These are phyloP conservation scores for Ctenopoma multispine DNA, from an alignment of 2,797 vertebrate species.

Conservation along the genomic window DNA sequence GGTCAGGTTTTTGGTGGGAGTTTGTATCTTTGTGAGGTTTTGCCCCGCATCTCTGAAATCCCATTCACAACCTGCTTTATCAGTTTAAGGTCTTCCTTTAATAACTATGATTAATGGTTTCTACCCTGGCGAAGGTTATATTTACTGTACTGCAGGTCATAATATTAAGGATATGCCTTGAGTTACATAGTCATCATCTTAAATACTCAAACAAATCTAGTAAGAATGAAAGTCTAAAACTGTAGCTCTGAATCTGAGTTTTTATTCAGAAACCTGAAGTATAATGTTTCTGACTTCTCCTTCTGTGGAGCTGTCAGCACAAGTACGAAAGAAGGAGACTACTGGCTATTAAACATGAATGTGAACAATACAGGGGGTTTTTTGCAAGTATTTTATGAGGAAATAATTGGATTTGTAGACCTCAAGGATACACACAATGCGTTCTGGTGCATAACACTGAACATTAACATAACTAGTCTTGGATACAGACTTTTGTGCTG, in stretches of 20 bases:
- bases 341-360: background rate
- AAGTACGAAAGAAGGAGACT: background rate
- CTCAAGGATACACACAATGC: background rate
- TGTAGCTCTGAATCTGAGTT: too few species aligned
- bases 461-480: background rate
- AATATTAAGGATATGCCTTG: background rate
- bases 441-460: background rate
- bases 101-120: slow-evolving; percentile 10
- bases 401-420: background rate
- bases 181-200: slow-evolving; percentile 29
- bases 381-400: background rate
- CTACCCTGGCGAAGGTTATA: background rate
- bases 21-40: background rate
- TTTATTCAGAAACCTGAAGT: too few species aligned
- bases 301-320: background rate
- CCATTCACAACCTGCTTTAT: background rate
- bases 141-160: background rate
- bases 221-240: too few species aligned
- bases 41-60: slow-evolving; percentile 2
- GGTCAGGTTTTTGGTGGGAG: background rate
- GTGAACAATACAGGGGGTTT: background rate
- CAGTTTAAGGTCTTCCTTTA: background rate
- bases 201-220: background rate
- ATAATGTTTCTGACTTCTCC: too few species aligned
- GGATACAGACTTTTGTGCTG: slow-evolving; percentile 9